A percentile compares a stretch with the other conserved stretches of the same genome.
Evolutionary conservation across 1,140 invertebrate species (phyloP).

Genomic region (Paralvinella palmiformis): DNA sequence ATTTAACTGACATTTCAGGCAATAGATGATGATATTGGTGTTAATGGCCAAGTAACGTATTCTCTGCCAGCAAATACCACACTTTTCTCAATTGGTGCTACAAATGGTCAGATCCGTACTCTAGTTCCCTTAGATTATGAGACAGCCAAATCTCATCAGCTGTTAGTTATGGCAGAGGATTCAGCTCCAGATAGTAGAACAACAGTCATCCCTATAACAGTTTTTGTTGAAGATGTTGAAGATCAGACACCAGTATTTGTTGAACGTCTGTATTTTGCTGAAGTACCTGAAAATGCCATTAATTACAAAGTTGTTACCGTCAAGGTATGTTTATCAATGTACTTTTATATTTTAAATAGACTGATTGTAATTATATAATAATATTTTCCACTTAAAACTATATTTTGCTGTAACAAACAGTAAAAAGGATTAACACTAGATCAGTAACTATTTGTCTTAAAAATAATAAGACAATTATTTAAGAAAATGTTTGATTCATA

Average conservation of each 20-base stretch:
- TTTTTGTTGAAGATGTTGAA: slow-evolving; percentile 28
- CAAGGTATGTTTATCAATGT: neutral
- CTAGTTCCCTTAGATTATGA: slow-evolving; percentile 28
- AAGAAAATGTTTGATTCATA: too few species aligned
- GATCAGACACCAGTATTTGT: slow-evolving; percentile 30
- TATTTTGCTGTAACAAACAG: too few species aligned
- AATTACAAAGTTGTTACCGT: slow-evolving; percentile 17
- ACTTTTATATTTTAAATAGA: too few species aligned
- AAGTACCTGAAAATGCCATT: slow-evolving; percentile 25
- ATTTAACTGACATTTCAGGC: too few species aligned
- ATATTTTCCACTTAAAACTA: too few species aligned
- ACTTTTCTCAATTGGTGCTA: slow-evolving; percentile 24
- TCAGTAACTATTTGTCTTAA: too few species aligned
- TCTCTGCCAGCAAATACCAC: slow-evolving; percentile 21
- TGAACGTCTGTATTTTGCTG: slow-evolving; percentile 19
- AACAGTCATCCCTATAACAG: slow-evolving; percentile 25
- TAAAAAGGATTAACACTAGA: too few species aligned
- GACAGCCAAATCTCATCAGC: slow-evolving; percentile 14
- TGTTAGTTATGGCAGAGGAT: slow-evolving; percentile 28
- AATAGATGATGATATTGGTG: slow-evolving; percentile 2
- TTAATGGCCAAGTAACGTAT: slow-evolving; percentile 4
- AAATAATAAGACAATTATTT: too few species aligned
- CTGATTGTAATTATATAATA: too few species aligned
- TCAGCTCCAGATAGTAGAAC: slow-evolving; percentile 18
- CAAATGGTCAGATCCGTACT: slow-evolving; percentile 25